Evolutionary conservation across 2,888 invertebrate genomes (phyloP).

Genomic region (Aethes cnicana): DNA sequence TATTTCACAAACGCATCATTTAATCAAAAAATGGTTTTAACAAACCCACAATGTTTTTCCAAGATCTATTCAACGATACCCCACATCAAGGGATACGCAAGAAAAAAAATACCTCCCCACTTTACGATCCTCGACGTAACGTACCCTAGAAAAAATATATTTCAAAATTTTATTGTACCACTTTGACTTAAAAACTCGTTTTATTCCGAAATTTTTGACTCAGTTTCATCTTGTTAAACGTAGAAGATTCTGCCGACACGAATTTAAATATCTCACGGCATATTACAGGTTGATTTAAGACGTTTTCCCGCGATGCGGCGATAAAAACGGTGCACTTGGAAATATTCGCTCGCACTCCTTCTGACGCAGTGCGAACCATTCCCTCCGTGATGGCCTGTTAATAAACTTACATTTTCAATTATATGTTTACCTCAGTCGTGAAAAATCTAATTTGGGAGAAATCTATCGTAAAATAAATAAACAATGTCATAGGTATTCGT

Average conservation of each 20-base stretch:
- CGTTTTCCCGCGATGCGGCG: slow-evolving; percentile 38
- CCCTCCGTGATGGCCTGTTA: slow-evolving; percentile 8
- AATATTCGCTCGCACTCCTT: slow-evolving; percentile 35
- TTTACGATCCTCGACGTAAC: too few relatives aligned
- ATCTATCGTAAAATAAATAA: background rate
- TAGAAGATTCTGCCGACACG: slow-evolving; percentile 31
- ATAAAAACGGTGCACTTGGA: slow-evolving; percentile 34
- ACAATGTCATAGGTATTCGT: too few relatives aligned
- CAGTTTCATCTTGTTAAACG: slow-evolving; percentile 12
- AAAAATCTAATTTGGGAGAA: too few relatives aligned
- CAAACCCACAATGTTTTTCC: too few relatives aligned
- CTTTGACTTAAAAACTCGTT: too few relatives aligned
- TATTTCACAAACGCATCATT: too few relatives aligned
- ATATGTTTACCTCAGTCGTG: background rate
- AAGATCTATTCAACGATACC: too few relatives aligned
- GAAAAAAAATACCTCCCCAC: too few relatives aligned
- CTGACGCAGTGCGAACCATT: slow-evolving; percentile 30
- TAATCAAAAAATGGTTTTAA: too few relatives aligned
- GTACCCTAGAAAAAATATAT: too few relatives aligned
- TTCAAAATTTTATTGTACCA: too few relatives aligned
- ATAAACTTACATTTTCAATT: slow-evolving; percentile 4
- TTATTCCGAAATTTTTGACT: slow-evolving; percentile 7
- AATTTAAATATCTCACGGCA: slow-evolving; percentile 41
- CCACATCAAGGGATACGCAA: too few relatives aligned
- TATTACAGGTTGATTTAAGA: slow-evolving; percentile 42